These are phyloP conservation scores for Drosophila neotestacea DNA, from an alignment of 2,888 invertebrate species.

Conservation along the genomic window DNA sequence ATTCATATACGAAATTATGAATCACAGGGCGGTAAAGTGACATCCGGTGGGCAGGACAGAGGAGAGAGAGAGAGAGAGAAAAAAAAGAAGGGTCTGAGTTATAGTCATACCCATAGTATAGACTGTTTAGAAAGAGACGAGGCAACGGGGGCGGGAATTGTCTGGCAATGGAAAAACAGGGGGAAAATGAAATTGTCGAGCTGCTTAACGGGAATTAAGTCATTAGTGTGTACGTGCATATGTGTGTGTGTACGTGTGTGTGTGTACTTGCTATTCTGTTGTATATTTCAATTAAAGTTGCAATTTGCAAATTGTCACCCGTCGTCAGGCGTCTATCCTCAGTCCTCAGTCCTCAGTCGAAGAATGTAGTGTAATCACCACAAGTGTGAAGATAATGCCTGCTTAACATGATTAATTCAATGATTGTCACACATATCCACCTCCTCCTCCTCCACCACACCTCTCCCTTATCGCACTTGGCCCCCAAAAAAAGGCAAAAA, in stretches of 20 bases:
- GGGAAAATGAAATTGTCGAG: constrained; percentile 35
- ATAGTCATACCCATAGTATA: constrained; percentile 19
- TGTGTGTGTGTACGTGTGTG: constrained; percentile 10
- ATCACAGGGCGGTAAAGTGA: constrained; percentile 57
- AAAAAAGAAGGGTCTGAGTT: constrained; percentile 5
- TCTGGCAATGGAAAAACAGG: constrained; percentile 5
- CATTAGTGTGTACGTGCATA: constrained; percentile 49
- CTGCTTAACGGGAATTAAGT: constrained; percentile 78
- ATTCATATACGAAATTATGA: constrained; percentile 61
- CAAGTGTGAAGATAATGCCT: constrained; percentile 74
- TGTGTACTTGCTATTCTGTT: constrained; percentile 5
- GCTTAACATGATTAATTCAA: constrained; percentile 73
- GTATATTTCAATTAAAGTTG: constrained; percentile 72
- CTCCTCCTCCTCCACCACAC: neutral
- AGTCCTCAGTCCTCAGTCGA: neutral
- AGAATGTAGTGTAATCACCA: constrained; percentile 43
- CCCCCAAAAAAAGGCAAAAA: constrained; percentile 30
- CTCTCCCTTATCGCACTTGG: constrained; percentile 41
- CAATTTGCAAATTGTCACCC: constrained; percentile 78
- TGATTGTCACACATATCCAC: constrained; percentile 18
- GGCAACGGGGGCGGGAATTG: constrained; percentile 26
- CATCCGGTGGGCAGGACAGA: constrained; percentile 60
- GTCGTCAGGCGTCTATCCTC: constrained; percentile 11
- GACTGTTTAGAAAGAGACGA: constrained; percentile 35
- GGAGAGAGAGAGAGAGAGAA: neutral